Percentiles rank a stretch among this genome's conserved stretches.
Conservation (phyloP, 2,113 vertebrate genomes). For the Cheirogaleus medius region DNA sequence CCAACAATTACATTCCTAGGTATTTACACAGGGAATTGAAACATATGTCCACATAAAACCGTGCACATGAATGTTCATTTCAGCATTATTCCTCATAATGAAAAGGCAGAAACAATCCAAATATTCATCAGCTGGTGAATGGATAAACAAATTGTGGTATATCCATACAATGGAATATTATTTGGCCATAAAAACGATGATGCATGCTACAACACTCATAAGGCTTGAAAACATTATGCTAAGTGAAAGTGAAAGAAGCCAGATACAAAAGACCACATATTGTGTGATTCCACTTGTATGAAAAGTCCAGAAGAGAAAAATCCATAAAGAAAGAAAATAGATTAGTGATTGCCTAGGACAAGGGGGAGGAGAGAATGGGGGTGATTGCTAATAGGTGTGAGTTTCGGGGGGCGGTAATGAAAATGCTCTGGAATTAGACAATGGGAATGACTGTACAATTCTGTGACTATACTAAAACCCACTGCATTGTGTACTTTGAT, state of each 20-base stretch:
- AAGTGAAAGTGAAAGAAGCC: background rate
- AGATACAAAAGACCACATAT: background rate
- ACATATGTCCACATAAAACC: background rate
- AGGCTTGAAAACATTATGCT: background rate
- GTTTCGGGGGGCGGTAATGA: background rate
- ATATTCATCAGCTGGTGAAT: no score
- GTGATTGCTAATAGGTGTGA: background rate
- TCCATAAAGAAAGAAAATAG: background rate
- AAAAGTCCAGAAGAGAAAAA: background rate
- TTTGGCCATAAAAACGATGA: background rate
- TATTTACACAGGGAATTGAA: background rate
- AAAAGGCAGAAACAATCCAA: background rate
- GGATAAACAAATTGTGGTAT: no score
- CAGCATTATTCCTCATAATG: background rate
- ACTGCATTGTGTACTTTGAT: background rate
- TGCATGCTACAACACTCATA: accelerated
- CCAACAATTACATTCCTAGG: background rate
- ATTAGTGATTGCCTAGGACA: background rate
- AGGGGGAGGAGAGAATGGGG: no score
- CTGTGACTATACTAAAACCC: background rate
- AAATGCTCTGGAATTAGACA: background rate
- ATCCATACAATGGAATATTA: background rate
- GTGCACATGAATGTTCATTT: background rate
- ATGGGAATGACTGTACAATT: background rate
- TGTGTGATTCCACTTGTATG: background rate